These are phyloP conservation scores for Carassius auratus DNA, from an alignment of 2,113 vertebrate species.

Conservation along the genomic window DNA sequence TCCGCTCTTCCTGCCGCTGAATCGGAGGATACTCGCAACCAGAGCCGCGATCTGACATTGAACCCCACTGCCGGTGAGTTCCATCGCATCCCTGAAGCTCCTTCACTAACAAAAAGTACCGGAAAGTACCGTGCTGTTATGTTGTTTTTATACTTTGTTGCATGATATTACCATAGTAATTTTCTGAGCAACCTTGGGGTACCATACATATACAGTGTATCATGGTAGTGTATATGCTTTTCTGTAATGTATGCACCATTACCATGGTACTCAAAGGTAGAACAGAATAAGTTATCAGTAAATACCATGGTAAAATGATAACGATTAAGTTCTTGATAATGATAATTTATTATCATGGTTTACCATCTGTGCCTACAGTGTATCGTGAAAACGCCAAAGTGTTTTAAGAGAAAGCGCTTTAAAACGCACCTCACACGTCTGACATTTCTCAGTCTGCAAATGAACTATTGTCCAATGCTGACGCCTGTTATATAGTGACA, in stretches of 20 bases:
- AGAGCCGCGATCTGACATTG: not conserved
- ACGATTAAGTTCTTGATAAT: not conserved
- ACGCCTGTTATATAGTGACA: not conserved
- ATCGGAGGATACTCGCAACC: not conserved
- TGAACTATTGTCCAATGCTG: not conserved
- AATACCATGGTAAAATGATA: not conserved
- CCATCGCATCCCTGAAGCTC: not conserved
- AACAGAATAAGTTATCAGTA: not conserved
- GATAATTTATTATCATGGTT: not conserved
- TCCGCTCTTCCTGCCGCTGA: slow-evolving; percentile 25
- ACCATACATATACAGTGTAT: not conserved
- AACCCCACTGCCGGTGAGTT: slow-evolving; percentile 29
- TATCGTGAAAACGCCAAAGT: not conserved
- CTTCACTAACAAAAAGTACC: not conserved
- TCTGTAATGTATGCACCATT: not conserved
- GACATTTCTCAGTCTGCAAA: not conserved
- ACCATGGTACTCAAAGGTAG: not conserved
- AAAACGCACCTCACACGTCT: not conserved
- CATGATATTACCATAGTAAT: not conserved
- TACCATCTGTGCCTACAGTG: not conserved
- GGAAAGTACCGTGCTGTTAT: not conserved
- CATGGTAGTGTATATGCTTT: not conserved
- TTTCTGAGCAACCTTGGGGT: not conserved
- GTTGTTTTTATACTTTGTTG: not conserved
- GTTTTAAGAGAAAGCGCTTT: not conserved